Evolutionary conservation across 2,113 vertebrate species (phyloP), one percentile per base, ranked within the genome.

Genomic region (Aythya baeri): DNA sequence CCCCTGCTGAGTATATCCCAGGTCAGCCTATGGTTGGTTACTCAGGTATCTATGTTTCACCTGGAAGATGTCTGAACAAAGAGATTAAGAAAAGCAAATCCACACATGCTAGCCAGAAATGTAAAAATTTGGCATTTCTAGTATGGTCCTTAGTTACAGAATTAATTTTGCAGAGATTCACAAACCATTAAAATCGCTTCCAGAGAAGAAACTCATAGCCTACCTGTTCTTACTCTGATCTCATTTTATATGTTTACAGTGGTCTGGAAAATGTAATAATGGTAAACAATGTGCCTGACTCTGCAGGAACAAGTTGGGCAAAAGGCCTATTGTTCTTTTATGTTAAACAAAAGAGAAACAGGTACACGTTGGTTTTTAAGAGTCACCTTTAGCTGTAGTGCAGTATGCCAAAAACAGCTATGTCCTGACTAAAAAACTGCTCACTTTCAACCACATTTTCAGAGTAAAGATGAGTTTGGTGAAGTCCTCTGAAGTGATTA

Each of bases 401-500:
- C 50, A 54, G 5, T 43, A 14, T 65, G 77, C 50, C 46, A 46
- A 70, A 36, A 82, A 83, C 31, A 75, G n/a, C 63, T 87, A 94
- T 22, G 6, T 61, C 21, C 46, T 88, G 46, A 88, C 82, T 29
- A 72, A 92, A 91, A 91, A 71, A 36, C 46, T 81, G 43, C 38
- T 41, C 21, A 43, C 31, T 88, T 86, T 59, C 32, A 73, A 83
- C 7, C n/a, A 76, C n/a, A 50, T 83, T 93, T 94, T 89, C 43
- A 81, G 66, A 57, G 32, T 68, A 73, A 13, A 89, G 41, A 29
- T 82, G 76, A 86, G 29, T 94, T 93, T 50, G 63, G 59, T 81
- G n/a, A 95, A 82, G 92, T 97, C 29, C 50, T 81, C 63, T 67
- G 27, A 79, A 96, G 57, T 6, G 44, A 93, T 83, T 94, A 87